phyloP scores from a whole-genome alignment of 2,888 invertebrate genomes.

The Scaptomyza flava region DNA sequence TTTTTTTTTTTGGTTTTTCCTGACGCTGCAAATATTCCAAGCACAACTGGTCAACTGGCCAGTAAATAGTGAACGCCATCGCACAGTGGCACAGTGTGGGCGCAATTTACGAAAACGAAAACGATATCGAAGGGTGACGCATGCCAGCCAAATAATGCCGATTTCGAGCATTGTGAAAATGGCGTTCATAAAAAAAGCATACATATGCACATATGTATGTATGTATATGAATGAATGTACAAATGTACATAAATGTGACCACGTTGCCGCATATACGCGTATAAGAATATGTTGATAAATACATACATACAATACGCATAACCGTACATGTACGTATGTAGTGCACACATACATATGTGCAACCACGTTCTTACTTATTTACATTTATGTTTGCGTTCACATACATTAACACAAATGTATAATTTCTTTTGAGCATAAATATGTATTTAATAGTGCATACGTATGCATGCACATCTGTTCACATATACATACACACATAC shows the following conservation, averaged over 20 bases:
- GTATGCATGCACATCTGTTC: constrained; percentile 15
- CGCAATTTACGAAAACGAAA: constrained; percentile 30
- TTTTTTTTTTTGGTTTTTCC: constrained; percentile 56
- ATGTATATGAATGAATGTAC: not conserved
- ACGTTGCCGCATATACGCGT: constrained; percentile 37
- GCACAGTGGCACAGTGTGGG: constrained; percentile 32
- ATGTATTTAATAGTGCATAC: constrained; percentile 17
- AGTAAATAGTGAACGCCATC: constrained; percentile 50
- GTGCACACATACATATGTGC: not conserved
- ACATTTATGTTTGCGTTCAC: constrained; percentile 11
- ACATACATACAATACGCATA: not conserved
- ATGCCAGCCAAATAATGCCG: constrained; percentile 56
- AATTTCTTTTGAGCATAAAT: constrained; percentile 21
- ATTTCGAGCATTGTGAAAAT: constrained; percentile 57
- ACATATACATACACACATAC: not conserved
- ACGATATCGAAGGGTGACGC: constrained; percentile 63
- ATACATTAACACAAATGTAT: constrained; percentile 15
- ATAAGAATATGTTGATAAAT: constrained; percentile 28
- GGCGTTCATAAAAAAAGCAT: constrained; percentile 56
- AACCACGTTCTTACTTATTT: constrained; percentile 2
- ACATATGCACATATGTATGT: constrained; percentile 14
- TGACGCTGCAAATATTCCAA: constrained; percentile 66
- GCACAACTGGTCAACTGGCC: constrained; percentile 62
- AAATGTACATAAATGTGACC: constrained; percentile 24
- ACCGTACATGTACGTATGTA: not conserved